Conservation (phyloP, 30 jellyfish, hydroid and myxozoan species). For the Hydractinia echinata region DNA sequence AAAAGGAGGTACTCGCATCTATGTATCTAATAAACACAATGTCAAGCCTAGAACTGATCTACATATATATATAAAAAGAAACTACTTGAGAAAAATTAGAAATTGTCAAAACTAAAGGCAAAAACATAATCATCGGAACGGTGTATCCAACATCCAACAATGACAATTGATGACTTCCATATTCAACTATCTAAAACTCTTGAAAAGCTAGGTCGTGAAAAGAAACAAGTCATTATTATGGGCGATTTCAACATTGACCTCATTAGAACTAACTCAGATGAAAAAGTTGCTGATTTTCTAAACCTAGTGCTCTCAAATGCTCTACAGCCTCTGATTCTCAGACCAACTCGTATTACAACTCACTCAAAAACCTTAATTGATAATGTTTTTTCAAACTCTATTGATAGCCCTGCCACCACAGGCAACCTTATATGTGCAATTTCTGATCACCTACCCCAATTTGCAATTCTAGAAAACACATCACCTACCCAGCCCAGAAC, state of each 20-base stretch:
- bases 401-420: not conserved
- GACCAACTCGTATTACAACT: not conserved
- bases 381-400: slow-evolving; percentile 1
- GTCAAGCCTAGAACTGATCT: not conserved
- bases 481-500: no score
- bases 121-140: not conserved
- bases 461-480: no score
- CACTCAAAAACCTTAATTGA: slow-evolving; percentile 1
- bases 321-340: not conserved
- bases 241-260: not conserved
- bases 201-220: not conserved
- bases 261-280: not conserved
- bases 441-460: no score
- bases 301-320: not conserved
- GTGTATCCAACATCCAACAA: not conserved
- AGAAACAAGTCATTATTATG: not conserved
- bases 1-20: not conserved
- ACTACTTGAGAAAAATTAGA: not conserved
- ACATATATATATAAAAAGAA: no score
- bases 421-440: not conserved
- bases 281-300: not conserved
- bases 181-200: not conserved
- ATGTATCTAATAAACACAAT: not conserved
- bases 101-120: not conserved
- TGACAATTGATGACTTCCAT: not conserved